Evolutionary conservation across 37 sponge, comb jelly and placozoan species (phyloP), one percentile per base, ranked within the genome.

Genomic region (Mnemiopsis leidyi): DNA sequence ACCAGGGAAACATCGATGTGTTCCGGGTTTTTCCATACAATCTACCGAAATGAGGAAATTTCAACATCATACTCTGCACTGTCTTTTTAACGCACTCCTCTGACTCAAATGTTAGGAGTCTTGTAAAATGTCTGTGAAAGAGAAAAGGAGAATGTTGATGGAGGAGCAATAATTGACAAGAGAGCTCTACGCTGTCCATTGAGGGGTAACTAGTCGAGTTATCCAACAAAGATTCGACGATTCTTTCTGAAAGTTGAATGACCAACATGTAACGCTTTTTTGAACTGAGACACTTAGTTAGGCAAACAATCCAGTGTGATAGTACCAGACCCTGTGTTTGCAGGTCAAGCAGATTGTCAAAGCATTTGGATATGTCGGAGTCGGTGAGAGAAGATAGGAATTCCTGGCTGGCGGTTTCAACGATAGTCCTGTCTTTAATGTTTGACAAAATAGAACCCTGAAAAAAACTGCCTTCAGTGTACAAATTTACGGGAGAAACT

Each of bases 71-170:
- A 21, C 90, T 26, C 61, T 85, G 40, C 23, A 39, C 1, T 20
- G 35, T 33, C 39, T 33, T 85, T 23, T 23, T 40, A 0, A 85
- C 48, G 3, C 90, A 38, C 29, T 85, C 90, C 9, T 40, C 18
- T 16, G 25, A 23, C 61, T 85, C 36, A 5, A 38, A n/a, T 39
- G 61, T 61, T 0, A 18, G 48, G 24, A 85, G 90, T 40, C 39
- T 13, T 39, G 90, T 85, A 26, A 85, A 85, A 28, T 85, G 90
- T 40, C 61, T 38, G 29, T 85, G 90, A 21, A 77, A 85, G 0
- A 85, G 61, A 37, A 85, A 23, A 13, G 90, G 90, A 9, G 90
- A 85, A 37, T 85, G 90, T 85, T 85, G 90, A 37, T 85, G 40
- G 24, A 85, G 61, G 29, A 85, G 90, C 2, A 85, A 37, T 28